These are phyloP conservation scores for Platygyra sinensis DNA, from an alignment of 64 coral and sea anemone species.

Conservation along the genomic window DNA sequence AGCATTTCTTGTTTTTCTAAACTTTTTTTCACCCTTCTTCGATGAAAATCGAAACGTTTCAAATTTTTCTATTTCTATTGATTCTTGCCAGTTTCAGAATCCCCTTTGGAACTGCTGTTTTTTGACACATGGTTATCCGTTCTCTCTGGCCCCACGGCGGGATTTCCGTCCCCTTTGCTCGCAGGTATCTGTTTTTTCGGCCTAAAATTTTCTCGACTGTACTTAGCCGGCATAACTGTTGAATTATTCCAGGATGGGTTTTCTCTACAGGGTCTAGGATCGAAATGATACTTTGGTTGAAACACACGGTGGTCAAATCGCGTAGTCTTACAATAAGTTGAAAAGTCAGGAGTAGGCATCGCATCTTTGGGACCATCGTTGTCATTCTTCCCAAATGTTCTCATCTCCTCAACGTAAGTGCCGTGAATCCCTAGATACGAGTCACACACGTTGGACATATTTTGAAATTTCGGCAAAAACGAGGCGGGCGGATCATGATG, in stretches of 20 bases:
- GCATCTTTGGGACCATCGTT: slow-evolving; percentile 23
- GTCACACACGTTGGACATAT: slow-evolving; percentile 27
- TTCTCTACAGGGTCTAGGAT: slow-evolving; percentile 52
- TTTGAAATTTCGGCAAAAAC: neutral
- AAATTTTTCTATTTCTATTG: no score
- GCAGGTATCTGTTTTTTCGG: no score
- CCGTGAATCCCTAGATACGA: slow-evolving; percentile 53
- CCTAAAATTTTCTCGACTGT: no score
- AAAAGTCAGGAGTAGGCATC: neutral
- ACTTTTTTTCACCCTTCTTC: no score
- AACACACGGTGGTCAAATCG: slow-evolving; percentile 31
- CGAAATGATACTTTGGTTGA: neutral
- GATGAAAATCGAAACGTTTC: no score
- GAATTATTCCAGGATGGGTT: slow-evolving; percentile 1
- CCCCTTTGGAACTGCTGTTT: no score
- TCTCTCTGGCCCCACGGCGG: no score
- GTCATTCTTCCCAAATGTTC: neutral
- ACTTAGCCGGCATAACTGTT: no score
- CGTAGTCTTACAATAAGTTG: neutral
- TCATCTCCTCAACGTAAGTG: slow-evolving; percentile 6
- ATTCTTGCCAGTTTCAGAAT: no score
- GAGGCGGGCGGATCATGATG: slow-evolving; percentile 2
- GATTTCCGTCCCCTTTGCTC: no score
- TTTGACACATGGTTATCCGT: no score
- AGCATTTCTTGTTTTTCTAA: no score